Evolutionary conservation across 2,113 vertebrate species (phyloP).

Genomic region (Macheiramphus alcinus): DNA sequence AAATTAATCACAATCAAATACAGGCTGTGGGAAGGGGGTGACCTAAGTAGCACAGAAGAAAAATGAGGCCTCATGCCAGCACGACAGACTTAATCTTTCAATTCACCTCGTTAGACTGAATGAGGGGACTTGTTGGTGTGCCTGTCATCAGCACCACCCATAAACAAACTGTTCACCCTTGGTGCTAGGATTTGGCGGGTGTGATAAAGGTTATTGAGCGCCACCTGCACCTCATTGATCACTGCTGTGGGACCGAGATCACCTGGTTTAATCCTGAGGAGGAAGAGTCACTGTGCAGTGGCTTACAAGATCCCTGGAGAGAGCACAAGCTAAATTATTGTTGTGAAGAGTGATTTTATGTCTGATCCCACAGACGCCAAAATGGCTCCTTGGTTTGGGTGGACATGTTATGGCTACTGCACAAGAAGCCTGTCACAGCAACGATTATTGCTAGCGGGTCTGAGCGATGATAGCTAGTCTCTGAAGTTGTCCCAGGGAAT

Average conservation of each 20-base stretch:
- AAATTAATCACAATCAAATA: constrained; percentile 86
- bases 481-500: background rate
- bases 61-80: constrained; percentile 85
- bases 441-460: background rate
- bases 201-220: constrained; percentile 78
- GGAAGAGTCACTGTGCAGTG: constrained; percentile 54
- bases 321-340: background rate
- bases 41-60: constrained; percentile 81
- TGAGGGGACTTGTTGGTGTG: constrained; percentile 74
- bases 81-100: constrained; percentile 94
- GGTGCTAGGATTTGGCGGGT: constrained; percentile 56
- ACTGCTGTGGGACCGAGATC: constrained; percentile 46
- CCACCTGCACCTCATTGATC: constrained; percentile 69
- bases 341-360: constrained; percentile 45
- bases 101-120: constrained; percentile 78
- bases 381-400: background rate
- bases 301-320: constrained; percentile 68
- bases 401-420: background rate
- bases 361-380: background rate
- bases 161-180: constrained; percentile 81
- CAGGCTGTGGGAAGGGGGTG: constrained; percentile 52
- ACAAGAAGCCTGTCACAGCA: background rate
- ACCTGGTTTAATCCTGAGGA: constrained; percentile 69
- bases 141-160: constrained; percentile 78
- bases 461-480: background rate